Percentiles rank a stretch among this genome's conserved stretches.
Conservation (phyloP, 2,113 vertebrate genomes). For the Bettongia penicillata region DNA sequence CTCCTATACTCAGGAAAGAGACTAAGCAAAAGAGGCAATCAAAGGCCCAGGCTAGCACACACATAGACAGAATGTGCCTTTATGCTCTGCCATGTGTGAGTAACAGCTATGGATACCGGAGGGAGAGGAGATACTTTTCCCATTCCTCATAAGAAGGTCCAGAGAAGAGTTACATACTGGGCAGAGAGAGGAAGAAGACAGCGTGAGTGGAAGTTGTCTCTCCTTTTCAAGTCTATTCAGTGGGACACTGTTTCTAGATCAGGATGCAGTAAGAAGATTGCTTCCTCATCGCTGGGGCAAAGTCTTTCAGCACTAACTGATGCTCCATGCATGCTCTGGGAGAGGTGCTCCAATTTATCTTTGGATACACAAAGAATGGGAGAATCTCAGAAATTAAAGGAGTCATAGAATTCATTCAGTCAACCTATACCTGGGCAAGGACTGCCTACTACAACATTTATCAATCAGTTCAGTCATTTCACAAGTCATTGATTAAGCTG, state of each 20-base stretch:
- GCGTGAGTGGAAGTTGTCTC: neutral
- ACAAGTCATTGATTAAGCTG: constrained; percentile 3
- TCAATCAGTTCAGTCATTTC: neutral
- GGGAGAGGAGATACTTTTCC: neutral
- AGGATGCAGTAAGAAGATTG: neutral
- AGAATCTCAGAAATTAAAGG: neutral
- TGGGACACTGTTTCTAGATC: neutral
- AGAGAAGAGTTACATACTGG: too few relatives aligned
- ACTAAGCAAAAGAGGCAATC: neutral
- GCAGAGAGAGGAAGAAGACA: neutral
- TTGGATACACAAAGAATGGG: neutral
- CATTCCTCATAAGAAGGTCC: neutral
- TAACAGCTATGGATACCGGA: too few relatives aligned
- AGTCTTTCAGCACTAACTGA: neutral
- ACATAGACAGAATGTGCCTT: neutral
- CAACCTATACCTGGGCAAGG: neutral
- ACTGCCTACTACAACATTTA: neutral
- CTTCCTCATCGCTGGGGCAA: neutral
- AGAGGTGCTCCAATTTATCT: neutral
- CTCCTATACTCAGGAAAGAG: neutral
- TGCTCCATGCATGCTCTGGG: neutral
- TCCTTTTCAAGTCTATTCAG: neutral
- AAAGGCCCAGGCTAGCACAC: neutral
- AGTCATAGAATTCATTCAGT: neutral
- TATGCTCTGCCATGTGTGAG: too few relatives aligned